Evolutionary conservation across 2,797 vertebrate species (phyloP), one percentile per base, ranked within the genome.

Genomic region (Graptemys geographica): DNA sequence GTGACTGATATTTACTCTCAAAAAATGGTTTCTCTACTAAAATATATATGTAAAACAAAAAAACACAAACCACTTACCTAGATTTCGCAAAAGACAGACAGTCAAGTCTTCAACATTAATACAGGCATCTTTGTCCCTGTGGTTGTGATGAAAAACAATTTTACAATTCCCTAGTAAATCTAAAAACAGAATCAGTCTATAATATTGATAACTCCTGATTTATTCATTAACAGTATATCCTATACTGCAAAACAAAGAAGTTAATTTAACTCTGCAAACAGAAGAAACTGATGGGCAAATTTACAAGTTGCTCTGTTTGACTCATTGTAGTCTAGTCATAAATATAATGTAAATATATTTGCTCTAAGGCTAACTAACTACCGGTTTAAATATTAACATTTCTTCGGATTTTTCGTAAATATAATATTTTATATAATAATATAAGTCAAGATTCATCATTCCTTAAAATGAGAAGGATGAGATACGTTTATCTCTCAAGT

Each of bases 101-200:
- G 97, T 98, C 97, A 99, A 98, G 53, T 99, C 99, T 27, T 99
- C 99, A 0, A 98, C 98, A 89, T 98, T 98, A 49, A 99, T 27
- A 3, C 91, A 96, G 28, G 97, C 97, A 95, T 99, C 99, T 96
- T 98, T 99, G 79, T 98, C 98, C 97, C 99, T 99, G 95, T 52
- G 94, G 90, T 4, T 85, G 11, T 10, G 93, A 94, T 2, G 3
- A 19, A 51, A 85, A 76, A 16, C 72, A 56, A 8, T 0, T 90
- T 94, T 85, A 47, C 44, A 94, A 76, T 84, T 3, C 23, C 56
- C 6, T 91, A 82, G 62, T 12, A 82, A 69, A 10, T 88, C 80
- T 76, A 53, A 89, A 93, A 56, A 10, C 86, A 87, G 55, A 57
- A 62, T 2, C 18, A 89, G 23, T 1, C 16, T 13, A 27, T 8